Evolutionary conservation across 1,140 invertebrate genomes (phyloP).

Genomic region (Brachystomella parvula): DNA sequence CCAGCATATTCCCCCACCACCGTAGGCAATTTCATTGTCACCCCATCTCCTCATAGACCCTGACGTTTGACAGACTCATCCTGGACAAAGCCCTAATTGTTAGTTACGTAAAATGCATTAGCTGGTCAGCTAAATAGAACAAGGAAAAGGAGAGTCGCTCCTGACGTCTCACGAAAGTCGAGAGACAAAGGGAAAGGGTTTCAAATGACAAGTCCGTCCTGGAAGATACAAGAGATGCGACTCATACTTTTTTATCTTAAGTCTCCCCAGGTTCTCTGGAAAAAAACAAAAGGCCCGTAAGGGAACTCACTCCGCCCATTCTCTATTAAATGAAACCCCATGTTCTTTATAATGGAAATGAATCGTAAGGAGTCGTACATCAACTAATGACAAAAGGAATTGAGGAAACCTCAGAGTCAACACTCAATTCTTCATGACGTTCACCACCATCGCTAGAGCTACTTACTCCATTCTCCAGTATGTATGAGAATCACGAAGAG

Average conservation of each 20-base stretch:
- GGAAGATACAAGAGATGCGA: neutral
- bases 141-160: too few relatives aligned
- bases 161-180: neutral
- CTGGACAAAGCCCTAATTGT: neutral
- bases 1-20: neutral
- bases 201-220: neutral
- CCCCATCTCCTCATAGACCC: neutral
- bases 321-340: neutral
- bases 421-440: neutral
- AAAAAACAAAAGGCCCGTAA: neutral
- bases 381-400: neutral
- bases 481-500: too few relatives aligned
- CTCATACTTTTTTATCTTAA: neutral
- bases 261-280: neutral
- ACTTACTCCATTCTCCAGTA: neutral
- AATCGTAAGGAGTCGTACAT: neutral
- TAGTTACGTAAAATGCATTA: conserved; percentile 1
- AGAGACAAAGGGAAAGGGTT: neutral
- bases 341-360: conserved; percentile 7
- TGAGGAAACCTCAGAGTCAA: conserved; percentile 1
- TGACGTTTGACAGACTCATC: conserved; percentile 2
- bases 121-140: neutral
- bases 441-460: neutral
- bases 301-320: conserved; percentile 2
- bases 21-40: conserved; percentile 7